A percentile compares a stretch with the other conserved stretches of the same genome.
Conservation (phyloP, 2,113 vertebrate species). For the Erinaceus europaeus region DNA sequence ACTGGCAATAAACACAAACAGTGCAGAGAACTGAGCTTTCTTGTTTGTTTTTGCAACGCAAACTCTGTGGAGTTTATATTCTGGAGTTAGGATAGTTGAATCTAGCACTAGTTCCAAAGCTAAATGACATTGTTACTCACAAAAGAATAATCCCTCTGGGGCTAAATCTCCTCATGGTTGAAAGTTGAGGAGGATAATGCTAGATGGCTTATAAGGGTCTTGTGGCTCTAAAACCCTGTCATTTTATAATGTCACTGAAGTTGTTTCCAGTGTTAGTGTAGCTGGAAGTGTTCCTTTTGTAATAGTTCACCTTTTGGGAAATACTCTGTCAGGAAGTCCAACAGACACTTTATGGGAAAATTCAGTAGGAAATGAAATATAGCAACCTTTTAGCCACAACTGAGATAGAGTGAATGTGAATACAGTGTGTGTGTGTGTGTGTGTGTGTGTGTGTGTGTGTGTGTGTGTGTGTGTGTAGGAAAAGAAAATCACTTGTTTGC, state of each 20-base stretch:
- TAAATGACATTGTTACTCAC: background rate
- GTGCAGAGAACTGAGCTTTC: background rate
- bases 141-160: background rate
- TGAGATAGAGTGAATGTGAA: background rate
- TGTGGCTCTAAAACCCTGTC: conserved; percentile 13
- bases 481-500: background rate
- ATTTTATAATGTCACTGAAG: background rate
- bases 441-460: too few species aligned
- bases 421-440: too few species aligned
- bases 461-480: background rate
- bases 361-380: background rate
- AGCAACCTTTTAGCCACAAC: background rate
- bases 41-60: background rate
- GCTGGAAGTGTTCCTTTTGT: background rate
- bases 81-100: background rate
- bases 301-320: conserved; percentile 12
- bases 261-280: background rate
- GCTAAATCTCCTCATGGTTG: conserved; percentile 6
- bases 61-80: background rate
- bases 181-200: background rate
- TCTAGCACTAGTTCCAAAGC: background rate
- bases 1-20: conserved; percentile 35
- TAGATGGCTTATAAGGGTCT: background rate
- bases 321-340: background rate
- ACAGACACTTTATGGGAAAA: background rate